Conservation (phyloP, 1,140 invertebrate genomes). For the Platyura marginata region DNA sequence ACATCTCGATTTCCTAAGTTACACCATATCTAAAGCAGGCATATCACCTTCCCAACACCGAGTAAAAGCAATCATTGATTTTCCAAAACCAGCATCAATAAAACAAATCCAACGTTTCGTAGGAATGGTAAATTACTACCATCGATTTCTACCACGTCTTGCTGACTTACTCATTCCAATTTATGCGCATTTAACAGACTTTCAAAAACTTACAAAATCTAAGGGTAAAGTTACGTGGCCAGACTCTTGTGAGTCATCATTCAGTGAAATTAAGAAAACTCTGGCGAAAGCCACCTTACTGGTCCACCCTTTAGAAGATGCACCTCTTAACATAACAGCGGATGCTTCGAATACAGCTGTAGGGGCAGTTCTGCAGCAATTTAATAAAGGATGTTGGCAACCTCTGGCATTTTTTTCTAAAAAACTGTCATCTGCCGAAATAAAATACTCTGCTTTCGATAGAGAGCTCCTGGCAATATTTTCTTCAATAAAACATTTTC, state of each 20-base stretch:
- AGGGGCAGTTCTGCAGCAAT: slow-evolving; percentile 9
- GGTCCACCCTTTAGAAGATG: background rate
- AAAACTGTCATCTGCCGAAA: slow-evolving; percentile 7
- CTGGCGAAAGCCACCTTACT: slow-evolving; percentile 8
- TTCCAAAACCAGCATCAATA: background rate
- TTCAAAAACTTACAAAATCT: slow-evolving; percentile 6
- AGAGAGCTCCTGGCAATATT: slow-evolving; percentile 19
- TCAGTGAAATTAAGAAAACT: slow-evolving; percentile 8
- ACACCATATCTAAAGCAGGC: slow-evolving; percentile 9
- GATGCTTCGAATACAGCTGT: slow-evolving; percentile 8
- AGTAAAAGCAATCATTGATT: background rate
- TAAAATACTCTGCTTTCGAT: slow-evolving; percentile 17
- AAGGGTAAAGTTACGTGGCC: slow-evolving; percentile 10
- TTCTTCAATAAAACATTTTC: slow-evolving; percentile 14
- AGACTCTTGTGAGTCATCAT: slow-evolving; percentile 6
- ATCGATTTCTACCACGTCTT: background rate
- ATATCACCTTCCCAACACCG: slow-evolving; percentile 9
- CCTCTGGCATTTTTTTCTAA: slow-evolving; percentile 12
- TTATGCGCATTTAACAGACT: background rate
- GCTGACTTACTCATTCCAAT: slow-evolving; percentile 5
- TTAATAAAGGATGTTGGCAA: slow-evolving; percentile 5
- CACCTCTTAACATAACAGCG: background rate
- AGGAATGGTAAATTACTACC: background rate
- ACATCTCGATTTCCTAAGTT: slow-evolving; percentile 5
- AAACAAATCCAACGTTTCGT: background rate